These are phyloP conservation scores for Montipora capitata DNA, from an alignment of 92 coral and sea anemone genomes.

Conservation along the genomic window DNA sequence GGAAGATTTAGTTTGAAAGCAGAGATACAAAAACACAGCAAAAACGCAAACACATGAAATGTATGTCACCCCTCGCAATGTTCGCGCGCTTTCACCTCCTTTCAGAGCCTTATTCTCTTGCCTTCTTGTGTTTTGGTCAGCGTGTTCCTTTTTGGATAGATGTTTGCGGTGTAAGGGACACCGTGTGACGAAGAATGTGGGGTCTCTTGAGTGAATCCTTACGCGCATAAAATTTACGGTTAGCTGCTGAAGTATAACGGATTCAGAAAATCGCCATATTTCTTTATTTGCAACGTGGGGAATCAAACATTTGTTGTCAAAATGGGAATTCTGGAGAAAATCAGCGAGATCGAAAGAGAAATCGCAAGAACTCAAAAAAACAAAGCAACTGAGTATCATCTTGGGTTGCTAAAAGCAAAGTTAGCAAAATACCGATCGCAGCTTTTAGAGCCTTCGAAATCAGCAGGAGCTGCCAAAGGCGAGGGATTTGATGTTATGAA, in stretches of 20 bases:
- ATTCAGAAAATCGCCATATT: not conserved
- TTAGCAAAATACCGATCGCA: constrained; percentile 97
- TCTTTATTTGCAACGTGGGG: constrained; percentile 2
- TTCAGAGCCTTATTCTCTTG: too few relatives aligned
- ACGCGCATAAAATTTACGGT: not conserved
- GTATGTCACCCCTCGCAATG: too few relatives aligned
- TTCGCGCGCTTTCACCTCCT: too few relatives aligned
- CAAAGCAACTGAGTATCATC: constrained; percentile 98
- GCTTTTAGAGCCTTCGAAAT: constrained; percentile 90
- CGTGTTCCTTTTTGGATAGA: too few relatives aligned
- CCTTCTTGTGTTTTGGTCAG: too few relatives aligned
- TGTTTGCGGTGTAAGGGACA: too few relatives aligned
- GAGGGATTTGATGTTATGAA: constrained; percentile 99
- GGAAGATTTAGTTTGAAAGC: not conserved
- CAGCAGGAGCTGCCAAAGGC: constrained; percentile 91
- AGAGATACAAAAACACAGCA: not conserved
- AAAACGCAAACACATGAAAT: too few relatives aligned
- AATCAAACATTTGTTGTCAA: not conserved
- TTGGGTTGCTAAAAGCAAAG: constrained; percentile 97
- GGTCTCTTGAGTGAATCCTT: not conserved
- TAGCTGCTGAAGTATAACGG: constrained; percentile 16
- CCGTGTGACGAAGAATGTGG: too few relatives aligned
- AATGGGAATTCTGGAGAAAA: constrained; percentile 98
- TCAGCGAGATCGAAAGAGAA: constrained; percentile 94
- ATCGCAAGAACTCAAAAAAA: constrained; percentile 99